Evolutionary conservation across 1,140 invertebrate species (phyloP), one percentile per base, ranked within the genome.

Genomic region (Platorchestia sp.): DNA sequence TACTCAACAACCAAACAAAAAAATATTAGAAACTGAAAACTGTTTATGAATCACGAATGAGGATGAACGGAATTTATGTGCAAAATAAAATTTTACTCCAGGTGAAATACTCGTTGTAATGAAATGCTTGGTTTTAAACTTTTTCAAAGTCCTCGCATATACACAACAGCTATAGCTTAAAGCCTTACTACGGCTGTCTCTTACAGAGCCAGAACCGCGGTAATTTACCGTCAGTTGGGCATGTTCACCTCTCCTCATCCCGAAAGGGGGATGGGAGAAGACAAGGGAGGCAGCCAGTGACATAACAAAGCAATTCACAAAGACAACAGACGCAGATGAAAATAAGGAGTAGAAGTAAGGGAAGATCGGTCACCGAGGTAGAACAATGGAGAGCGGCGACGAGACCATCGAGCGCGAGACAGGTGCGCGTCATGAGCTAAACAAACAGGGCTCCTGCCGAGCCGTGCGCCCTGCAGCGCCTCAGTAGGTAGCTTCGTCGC

Each of bases 371-470:
- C 27, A 75, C 59, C 59, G 59, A 36, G 59, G 59, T 75, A 75
- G 59, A 75, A 75, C 59, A 75, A 75, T 75, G 59, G 27, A 75
- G 59, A 75, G 59, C 59, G 7, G 36, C 10, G 59, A 75, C 59
- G 59, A 90, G 87, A 44, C 87, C 41, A 44, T 90, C 41, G 41
- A 90, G 87, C 41, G 87, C 10, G 41, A 19, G 87, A 90, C 87
- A 90, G 87, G 87, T 90, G 87, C 41, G 87, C 41, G 87, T 41
- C 87, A 42, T 42, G 87, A 90, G 87, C 87, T 90, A 90, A 90
- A 90, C 87, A 90, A 90, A 90, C 44, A 90, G 27, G 59, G 59
- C 59, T 75, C 59, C 14, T 75, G 59, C 59, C 36, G 59, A 36
- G 59, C 59, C 14, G 1, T 27, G 59, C 59, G 59, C 3, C 14